These are phyloP conservation scores for Sarcophaga subvicina DNA, from an alignment of 2,888 invertebrate genomes.

Conservation along the genomic window DNA sequence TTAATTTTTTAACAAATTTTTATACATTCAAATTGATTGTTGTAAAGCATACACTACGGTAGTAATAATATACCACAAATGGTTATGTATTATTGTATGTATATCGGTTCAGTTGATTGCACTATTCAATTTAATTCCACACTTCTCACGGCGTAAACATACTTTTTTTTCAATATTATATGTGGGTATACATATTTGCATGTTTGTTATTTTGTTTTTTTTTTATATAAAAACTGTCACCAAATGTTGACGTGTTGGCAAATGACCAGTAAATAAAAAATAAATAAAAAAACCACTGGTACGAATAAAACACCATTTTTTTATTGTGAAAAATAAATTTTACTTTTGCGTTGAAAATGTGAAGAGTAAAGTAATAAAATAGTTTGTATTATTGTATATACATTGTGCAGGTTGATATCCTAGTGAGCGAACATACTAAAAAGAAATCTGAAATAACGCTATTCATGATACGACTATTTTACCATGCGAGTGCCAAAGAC, in stretches of 20 bases:
- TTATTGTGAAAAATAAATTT: too few species aligned
- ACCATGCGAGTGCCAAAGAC: too few species aligned
- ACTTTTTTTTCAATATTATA: neutral
- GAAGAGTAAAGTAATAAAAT: too few species aligned
- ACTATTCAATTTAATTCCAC: neutral
- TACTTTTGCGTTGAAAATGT: too few species aligned
- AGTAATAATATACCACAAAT: constrained; percentile 37
- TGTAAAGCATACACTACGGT: constrained; percentile 1
- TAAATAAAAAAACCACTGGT: neutral
- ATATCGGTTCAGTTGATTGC: neutral
- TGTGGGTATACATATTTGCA: neutral
- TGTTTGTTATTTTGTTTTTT: constrained; percentile 26
- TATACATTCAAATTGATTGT: neutral
- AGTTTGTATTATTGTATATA: too few species aligned
- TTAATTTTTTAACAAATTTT: neutral
- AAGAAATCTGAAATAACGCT: too few species aligned
- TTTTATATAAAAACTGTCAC: constrained; percentile 13
- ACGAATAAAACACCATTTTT: too few species aligned
- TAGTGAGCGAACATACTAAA: too few species aligned
- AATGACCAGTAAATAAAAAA: constrained; percentile 25
- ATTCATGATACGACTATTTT: too few species aligned
- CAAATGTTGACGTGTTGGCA: constrained; percentile 45
- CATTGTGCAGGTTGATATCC: too few species aligned
- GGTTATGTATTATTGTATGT: neutral
- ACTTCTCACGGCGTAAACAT: neutral